These are phyloP conservation scores for Microcebus murinus DNA, from an alignment of 2,113 vertebrate species.

Conservation along the genomic window DNA sequence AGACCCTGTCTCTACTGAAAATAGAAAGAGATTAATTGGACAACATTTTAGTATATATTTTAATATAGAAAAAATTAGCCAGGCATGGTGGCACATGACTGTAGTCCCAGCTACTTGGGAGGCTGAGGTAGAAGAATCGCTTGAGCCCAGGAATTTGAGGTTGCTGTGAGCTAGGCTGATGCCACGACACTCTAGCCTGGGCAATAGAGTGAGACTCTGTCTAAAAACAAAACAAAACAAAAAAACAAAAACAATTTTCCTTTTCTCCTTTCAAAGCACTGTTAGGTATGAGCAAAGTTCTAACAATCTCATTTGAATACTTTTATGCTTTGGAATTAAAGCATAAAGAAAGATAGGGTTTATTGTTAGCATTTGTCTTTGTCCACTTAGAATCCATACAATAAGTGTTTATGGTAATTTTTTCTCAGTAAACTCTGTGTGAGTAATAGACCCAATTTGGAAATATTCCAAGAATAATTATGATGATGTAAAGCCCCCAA, in stretches of 20 bases:
- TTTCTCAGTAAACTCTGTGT: not conserved
- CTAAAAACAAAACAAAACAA: no score
- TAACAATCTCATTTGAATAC: not conserved
- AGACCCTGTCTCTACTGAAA: no score
- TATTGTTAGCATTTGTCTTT: not conserved
- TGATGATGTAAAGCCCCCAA: not conserved
- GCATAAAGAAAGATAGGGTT: not conserved
- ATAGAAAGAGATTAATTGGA: no score
- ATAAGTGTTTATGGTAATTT: not conserved
- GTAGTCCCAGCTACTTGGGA: no score
- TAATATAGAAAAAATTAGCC: no score
- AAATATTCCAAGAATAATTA: not conserved
- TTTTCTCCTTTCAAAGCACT: not conserved
- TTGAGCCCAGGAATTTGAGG: no score
- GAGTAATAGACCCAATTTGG: not conserved
- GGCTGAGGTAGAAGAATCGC: no score
- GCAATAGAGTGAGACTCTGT: no score
- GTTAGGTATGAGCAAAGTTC: not conserved
- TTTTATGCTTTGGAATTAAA: not conserved
- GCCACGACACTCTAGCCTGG: no score
- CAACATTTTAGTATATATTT: no score
- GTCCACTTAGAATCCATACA: not conserved
- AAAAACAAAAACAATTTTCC: not conserved
- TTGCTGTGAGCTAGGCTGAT: no score
- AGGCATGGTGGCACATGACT: no score